A percentile compares a stretch with the other conserved stretches of the same genome.
These are phyloP conservation scores for Pteromalus puparum DNA, from an alignment of 1,140 invertebrate species.

Conservation along the genomic window DNA sequence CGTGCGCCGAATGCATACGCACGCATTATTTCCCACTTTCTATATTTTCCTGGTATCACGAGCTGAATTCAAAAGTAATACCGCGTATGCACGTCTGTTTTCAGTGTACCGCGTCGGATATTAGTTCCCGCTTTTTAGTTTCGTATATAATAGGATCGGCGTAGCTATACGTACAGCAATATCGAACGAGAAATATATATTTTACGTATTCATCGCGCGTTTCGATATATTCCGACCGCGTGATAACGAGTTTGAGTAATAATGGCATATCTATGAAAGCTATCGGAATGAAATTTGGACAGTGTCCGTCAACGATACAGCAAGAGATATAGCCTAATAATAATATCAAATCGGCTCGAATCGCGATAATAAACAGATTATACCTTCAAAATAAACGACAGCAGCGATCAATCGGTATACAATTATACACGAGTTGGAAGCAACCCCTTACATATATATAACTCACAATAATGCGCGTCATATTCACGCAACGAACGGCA, in stretches of 20 bases:
- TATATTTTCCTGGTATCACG: background rate
- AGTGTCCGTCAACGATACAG: background rate
- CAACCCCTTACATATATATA: background rate
- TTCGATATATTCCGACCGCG: too few species aligned
- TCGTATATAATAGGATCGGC: too few species aligned
- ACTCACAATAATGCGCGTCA: too few species aligned
- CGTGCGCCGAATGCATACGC: conserved; percentile 1
- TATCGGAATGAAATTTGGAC: too few species aligned
- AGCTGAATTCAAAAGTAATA: conserved; percentile 11
- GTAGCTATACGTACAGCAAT: too few species aligned
- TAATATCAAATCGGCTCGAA: too few species aligned
- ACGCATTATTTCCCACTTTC: background rate
- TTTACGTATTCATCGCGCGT: too few species aligned
- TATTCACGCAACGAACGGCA: background rate
- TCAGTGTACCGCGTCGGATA: too few species aligned
- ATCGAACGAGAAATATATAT: too few species aligned
- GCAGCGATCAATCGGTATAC: background rate
- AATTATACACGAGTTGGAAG: background rate
- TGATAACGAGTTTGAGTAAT: too few species aligned
- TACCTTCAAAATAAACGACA: background rate
- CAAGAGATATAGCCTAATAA: background rate
- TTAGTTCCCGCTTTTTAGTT: too few species aligned
- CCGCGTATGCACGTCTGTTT: too few species aligned
- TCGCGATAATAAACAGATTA: background rate
- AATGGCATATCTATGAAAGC: background rate